These are phyloP conservation scores for Eretmochelys imbricata DNA, from an alignment of 2,113 vertebrate genomes.

Conservation along the genomic window DNA sequence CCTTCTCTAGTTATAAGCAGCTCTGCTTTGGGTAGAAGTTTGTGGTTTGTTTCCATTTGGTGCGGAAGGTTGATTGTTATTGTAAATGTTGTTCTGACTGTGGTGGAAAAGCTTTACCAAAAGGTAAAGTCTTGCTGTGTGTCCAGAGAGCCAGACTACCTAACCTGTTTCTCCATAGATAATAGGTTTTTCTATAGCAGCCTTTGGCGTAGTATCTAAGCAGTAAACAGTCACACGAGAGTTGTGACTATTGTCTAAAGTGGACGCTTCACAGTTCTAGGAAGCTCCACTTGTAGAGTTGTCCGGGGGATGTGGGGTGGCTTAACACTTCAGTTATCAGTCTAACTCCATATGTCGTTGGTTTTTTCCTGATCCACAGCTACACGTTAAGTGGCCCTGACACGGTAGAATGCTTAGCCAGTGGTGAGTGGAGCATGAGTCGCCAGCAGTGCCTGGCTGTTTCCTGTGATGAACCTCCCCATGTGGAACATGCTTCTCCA, in stretches of 20 bases:
- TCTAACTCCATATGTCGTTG: constrained; percentile 39
- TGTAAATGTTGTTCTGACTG: not conserved
- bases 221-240: not conserved
- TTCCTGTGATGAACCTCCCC: constrained; percentile 93
- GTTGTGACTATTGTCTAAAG: not conserved
- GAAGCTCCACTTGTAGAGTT: not conserved
- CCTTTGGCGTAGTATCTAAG: not conserved
- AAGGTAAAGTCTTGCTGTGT: not conserved
- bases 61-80: not conserved
- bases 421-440: constrained; percentile 87
- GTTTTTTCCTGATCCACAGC: constrained; percentile 72
- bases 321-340: not conserved
- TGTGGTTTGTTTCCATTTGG: not conserved
- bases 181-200: not conserved
- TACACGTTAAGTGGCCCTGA: constrained; percentile 91
- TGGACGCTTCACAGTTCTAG: not conserved
- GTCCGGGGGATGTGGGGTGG: not conserved
- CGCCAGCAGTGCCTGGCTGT: constrained; percentile 91
- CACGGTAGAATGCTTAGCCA: constrained; percentile 87
- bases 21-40: not conserved
- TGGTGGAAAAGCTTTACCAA: not conserved
- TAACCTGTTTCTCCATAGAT: not conserved
- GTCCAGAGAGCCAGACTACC: not conserved
- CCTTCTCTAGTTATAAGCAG: not conserved
- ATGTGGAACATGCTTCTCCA: constrained; percentile 90